phyloP scores from a whole-genome alignment of 2,797 vertebrate genomes.

The Acanthis flammea region DNA sequence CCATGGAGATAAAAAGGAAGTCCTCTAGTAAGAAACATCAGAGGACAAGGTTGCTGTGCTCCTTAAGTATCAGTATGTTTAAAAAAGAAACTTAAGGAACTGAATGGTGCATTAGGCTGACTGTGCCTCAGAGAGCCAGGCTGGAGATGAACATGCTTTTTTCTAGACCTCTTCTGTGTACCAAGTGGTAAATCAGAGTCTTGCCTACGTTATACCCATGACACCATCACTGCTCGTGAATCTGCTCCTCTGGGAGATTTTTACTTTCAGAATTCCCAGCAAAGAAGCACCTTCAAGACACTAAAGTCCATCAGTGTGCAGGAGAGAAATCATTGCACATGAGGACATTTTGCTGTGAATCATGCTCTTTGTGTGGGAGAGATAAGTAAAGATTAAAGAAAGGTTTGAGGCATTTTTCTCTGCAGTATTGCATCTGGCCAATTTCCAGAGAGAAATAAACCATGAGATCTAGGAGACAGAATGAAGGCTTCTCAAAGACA shows the following conservation, averaged over 20 bases:
- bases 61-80: not conserved
- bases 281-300: not conserved
- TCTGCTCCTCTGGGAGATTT: not conserved
- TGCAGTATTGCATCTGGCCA: not conserved
- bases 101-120: not conserved
- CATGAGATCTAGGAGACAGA: not conserved
- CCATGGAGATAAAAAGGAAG: not conserved
- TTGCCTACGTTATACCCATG: not conserved
- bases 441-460: slow-evolving; percentile 11
- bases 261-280: not conserved
- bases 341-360: not conserved
- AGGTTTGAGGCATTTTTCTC: not conserved
- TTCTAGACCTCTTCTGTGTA: not conserved
- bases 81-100: not conserved
- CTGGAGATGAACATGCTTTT: not conserved
- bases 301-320: not conserved
- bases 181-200: not conserved
- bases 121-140: not conserved
- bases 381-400: slow-evolving; percentile 7
- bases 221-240: not conserved
- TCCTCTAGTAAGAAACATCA: not conserved
- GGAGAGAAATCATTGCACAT: not conserved
- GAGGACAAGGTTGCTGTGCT: not conserved
- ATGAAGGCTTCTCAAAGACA: slow-evolving; percentile 13
- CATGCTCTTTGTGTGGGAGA: not conserved